Base-by-base conservation (phyloP, 2,797 vertebrate genomes). In the Basileuterus tristriatus region DNA sequence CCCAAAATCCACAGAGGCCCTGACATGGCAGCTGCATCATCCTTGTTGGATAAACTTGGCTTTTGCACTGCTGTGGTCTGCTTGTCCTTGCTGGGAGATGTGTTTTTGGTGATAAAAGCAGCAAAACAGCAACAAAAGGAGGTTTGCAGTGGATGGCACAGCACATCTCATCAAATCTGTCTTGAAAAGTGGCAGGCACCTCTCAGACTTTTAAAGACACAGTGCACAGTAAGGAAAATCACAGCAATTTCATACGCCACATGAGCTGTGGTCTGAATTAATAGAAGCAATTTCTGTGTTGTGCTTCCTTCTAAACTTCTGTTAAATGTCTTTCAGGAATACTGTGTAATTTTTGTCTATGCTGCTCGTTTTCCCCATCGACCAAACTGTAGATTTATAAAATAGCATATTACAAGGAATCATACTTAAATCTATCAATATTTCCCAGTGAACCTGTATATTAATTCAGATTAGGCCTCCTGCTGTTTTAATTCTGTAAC, bases 391-490 rank as follows among this genome's bases (percentile, higher is more conserved):
- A 80, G 52, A 80, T 80, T 23, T 58, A 63, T 78, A 84, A 86
- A 91, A 21, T 43, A 88, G 39, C 29, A 55, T 80, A 77, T 92
- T 90, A 84, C 69, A 90, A 71, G 80, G 34, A 93, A 88, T 90
- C 70, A 71, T 47, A 82, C 27, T 83, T 84, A 94, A 97, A 89
- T 44, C 50, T 88, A 89, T 93, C 90, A 93, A 59, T 93, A 84
- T 79, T 94, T 96, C 72, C 71, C 64, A 90, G 32, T 78, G 69
- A 95, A 95, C 36, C 58, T 78, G n/a, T 89, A 62, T 90, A 97
- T 94, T 95, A 96, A 91, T 96, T 96, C 79, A 93, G 63, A 95
- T 93, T 87, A 79, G 83, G 39, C 64, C 69, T 87, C 94, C 95
- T 92, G 77, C 88, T 93, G 89, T 36, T 96, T 85, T 91, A 88